Evolutionary conservation across 2,888 invertebrate species (phyloP), one percentile per base, ranked within the genome.

Genomic region (Brachyptera putata): DNA sequence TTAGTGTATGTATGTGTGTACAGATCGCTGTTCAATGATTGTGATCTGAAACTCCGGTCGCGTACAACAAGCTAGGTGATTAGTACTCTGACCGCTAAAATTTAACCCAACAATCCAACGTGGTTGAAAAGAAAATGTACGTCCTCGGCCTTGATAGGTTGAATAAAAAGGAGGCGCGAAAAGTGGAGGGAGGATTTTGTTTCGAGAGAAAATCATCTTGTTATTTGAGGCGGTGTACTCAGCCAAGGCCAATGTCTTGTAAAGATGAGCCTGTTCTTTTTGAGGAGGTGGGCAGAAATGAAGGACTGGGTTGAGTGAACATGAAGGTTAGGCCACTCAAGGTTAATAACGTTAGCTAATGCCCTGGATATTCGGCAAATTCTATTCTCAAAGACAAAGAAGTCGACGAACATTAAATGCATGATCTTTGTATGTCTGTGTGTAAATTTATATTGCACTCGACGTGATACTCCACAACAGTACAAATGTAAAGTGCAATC

Each of bases 161-260:
- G n/a, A n/a, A n/a, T n/a, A n/a, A n/a, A 9, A 21, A 46, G 9
- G 21, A 46, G 24, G 24, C 18, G 24, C 24, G 55, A 26, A 18
- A 4, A 11, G 21, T 22, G 34, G 55, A 18, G 55, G 1, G 13
- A 18, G 36, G 34, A 1, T 55, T n/a, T 16, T 21, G 14, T 41
- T 16, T 41, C 18, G 24, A 46, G 46, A 46, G 46, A 46, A 41
- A 46, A 46, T 21, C 13, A 13, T 22, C 46, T 46, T 24, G 24
- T 24, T 46, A 24, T 24, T 46, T 46, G 24, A 46, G 24, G 11
- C 46, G 46, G 7, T 30, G 30, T 7, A 7, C 57, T 48, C 30
- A 57, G 55, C 56, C 59, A 59, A 59, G 59, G 59, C 56, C 59
- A 59, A 59, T 41, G 59, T 59, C 59, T 43, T 46, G 34, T 30